phyloP scores from a whole-genome alignment of 2,797 vertebrate genomes.

The Kryptopterus vitreolus region DNA sequence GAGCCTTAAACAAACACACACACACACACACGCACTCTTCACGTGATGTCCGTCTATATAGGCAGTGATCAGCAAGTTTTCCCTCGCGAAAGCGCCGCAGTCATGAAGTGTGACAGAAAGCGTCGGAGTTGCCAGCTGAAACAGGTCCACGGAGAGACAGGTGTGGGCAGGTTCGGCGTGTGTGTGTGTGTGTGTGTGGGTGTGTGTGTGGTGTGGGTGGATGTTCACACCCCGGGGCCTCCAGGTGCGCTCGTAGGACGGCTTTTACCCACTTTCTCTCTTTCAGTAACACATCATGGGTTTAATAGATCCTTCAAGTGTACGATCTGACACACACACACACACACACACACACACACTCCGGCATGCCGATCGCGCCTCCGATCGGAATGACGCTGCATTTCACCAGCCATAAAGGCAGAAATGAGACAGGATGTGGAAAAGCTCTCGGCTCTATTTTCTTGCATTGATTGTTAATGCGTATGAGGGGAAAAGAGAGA shows the following conservation, averaged over 20 bases:
- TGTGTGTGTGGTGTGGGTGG: conserved; percentile 28
- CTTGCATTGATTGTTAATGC: conserved; percentile 20
- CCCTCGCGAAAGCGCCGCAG: neutral
- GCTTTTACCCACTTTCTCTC: conserved; percentile 1
- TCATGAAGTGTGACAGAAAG: neutral
- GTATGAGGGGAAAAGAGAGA: conserved; percentile 24
- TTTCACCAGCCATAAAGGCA: conserved; percentile 69
- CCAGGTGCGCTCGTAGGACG: conserved; percentile 8
- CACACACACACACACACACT: neutral
- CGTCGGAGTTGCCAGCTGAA: conserved; percentile 10
- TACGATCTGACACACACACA: conserved; percentile 9
- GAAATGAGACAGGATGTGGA: conserved; percentile 47
- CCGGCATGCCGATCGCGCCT: neutral
- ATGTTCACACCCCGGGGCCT: neutral
- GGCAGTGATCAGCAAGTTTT: neutral
- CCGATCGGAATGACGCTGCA: conserved; percentile 61
- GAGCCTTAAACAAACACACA: neutral
- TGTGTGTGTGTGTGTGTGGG: conserved; percentile 21
- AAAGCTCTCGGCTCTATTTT: conserved; percentile 47
- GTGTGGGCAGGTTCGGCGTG: conserved; percentile 21
- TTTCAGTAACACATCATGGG: neutral
- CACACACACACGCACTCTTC: neutral
- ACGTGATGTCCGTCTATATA: too few species aligned
- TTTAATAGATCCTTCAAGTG: neutral
- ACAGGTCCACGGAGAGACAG: conserved; percentile 27